Conservation (phyloP, 1,140 invertebrate species). For the Dinoponera quadriceps region DNA sequence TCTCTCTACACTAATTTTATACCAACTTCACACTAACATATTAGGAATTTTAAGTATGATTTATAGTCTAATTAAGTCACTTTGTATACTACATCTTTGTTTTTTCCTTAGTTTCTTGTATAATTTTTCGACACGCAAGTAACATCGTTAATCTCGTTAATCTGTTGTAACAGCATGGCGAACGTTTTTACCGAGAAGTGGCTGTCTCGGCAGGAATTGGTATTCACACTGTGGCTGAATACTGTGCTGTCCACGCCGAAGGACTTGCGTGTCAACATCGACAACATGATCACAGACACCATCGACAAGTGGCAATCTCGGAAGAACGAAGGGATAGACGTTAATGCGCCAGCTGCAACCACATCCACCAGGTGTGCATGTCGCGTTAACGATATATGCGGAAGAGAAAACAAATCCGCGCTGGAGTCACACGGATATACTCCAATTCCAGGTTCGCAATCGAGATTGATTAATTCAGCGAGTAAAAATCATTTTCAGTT, state of each 20-base stretch:
- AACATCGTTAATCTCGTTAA: slow-evolving; percentile 9
- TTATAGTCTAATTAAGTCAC: not conserved
- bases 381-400: not conserved
- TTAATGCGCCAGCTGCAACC: slow-evolving; percentile 87
- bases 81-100: not conserved
- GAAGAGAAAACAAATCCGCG: not conserved
- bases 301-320: slow-evolving; percentile 91
- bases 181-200: slow-evolving; percentile 92
- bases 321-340: slow-evolving; percentile 86
- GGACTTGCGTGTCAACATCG: slow-evolving; percentile 86
- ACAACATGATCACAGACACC: slow-evolving; percentile 90
- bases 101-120: slow-evolving; percentile 3
- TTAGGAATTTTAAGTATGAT: not conserved
- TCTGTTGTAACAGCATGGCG: slow-evolving; percentile 83
- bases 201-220: slow-evolving; percentile 91
- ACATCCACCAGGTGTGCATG: slow-evolving; percentile 85
- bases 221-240: slow-evolving; percentile 96
- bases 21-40: slow-evolving; percentile 11
- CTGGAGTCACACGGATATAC: not conserved
- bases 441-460: not conserved
- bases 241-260: slow-evolving; percentile 92
- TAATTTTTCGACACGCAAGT: too few relatives aligned
- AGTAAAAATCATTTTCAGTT: slow-evolving; percentile 75
- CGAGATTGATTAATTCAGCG: slow-evolving; percentile 10
- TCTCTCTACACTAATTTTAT: slow-evolving; percentile 14